Evolutionary conservation across 2,113 vertebrate species (phyloP).

Genomic region (Ictidomys tridecemlineatus): DNA sequence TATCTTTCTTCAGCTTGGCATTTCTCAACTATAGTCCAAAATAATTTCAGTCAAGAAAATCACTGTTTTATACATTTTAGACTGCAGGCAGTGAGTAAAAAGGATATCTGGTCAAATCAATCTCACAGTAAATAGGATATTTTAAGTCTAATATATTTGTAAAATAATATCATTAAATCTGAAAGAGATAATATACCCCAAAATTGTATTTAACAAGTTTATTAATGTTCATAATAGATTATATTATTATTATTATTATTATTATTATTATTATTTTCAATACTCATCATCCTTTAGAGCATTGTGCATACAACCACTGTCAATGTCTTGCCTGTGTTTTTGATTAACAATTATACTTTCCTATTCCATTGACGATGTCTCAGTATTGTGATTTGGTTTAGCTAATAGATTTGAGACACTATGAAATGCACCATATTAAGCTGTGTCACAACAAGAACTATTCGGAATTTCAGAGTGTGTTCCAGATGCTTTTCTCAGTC

Average conservation of each 20-base stretch:
- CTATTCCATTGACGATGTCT: background rate
- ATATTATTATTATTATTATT: background rate
- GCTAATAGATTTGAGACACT: background rate
- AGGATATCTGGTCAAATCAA: background rate
- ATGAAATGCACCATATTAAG: background rate
- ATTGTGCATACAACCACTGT: rapidly evolving
- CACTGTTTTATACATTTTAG: background rate
- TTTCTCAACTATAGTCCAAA: background rate
- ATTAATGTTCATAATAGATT: background rate
- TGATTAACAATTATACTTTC: background rate
- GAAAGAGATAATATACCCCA: background rate
- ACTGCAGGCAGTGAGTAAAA: background rate
- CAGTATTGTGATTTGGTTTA: background rate
- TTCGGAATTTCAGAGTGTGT: background rate
- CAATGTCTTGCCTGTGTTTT: background rate
- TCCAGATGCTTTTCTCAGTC: background rate
- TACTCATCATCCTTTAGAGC: background rate
- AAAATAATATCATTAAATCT: background rate
- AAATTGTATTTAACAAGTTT: background rate
- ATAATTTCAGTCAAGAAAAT: background rate
- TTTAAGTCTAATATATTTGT: background rate
- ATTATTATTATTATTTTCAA: background rate
- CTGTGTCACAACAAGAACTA: background rate
- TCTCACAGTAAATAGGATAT: background rate
- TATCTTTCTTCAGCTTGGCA: background rate